Base-by-base conservation (phyloP, 2,113 vertebrate species). In the Pangasianodon hypophthalmus region DNA sequence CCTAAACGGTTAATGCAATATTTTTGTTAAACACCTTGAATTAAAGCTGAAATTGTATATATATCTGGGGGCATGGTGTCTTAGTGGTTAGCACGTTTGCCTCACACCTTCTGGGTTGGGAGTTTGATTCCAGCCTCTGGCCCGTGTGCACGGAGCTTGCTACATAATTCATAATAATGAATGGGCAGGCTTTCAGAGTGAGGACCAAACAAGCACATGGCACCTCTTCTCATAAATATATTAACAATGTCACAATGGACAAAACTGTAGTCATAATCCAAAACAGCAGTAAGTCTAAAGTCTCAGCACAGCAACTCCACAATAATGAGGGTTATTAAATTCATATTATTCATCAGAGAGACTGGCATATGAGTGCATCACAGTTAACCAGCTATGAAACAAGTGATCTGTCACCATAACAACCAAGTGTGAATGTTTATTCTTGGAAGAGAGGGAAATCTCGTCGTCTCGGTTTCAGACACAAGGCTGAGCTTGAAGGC, bases 331-430 rank as follows among this genome's bases (percentile, higher is more conserved):
- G 46, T n/a, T 52, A 82, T 88, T 81, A 88, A 50, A 81, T 64
- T 67, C 46, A 29, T 81, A 81, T 88, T 52, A 82, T 77, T 75
- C 69, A 89, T 54, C 44, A 60, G 26, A 44, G 18, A 46, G 67
- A 9, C 69, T 48, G 41, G 18, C 54, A n/a, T 21, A 89, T 60
- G 77, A 52, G n/a, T 52, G 29, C 41, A 32, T 71, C 50, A 1
- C 24, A 62, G 48, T 88, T 84, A 67, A 84, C 32, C 81, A 89
- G 82, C 79, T 64, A 80, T 88, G 86, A 56, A 88, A 85, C 81
- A 48, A 82, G 85, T 75, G 64, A 89, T 77, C 56, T 21, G 89
- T 92, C 88, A 87, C 91, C 89, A 91, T 92, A 92, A 88, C 90
- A 92, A 92, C 92, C 71, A 73, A 90, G 67, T 19, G 41, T 60